Conservation (phyloP, 2,797 vertebrate genomes). For the Dendrocincla tyrannina region DNA sequence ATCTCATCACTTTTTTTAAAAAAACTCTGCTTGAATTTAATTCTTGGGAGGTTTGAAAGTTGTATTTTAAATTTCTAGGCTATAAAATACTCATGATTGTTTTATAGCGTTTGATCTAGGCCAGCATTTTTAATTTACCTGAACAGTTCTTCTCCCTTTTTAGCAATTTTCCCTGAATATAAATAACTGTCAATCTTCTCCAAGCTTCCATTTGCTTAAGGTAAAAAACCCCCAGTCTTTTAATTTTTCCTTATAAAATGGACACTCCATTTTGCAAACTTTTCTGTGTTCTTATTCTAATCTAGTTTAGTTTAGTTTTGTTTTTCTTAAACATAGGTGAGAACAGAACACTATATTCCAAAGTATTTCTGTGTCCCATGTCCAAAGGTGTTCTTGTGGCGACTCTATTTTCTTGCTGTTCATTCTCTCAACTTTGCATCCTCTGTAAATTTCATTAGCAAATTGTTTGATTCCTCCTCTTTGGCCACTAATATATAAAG, state of each 20-base stretch:
- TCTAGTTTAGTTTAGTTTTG: neutral
- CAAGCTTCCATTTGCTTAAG: neutral
- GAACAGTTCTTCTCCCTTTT: neutral
- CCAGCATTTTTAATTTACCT: neutral
- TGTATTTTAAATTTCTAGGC: neutral
- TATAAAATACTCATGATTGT: neutral
- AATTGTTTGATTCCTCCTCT: neutral
- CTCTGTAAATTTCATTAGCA: neutral
- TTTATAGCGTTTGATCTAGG: neutral
- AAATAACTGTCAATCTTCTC: neutral
- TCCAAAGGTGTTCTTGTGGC: neutral
- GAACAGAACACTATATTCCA: neutral
- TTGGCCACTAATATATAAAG: neutral
- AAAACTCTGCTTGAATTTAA: neutral
- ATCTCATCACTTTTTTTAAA: neutral
- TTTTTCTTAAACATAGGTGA: neutral
- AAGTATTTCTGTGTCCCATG: neutral
- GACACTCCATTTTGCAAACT: neutral
- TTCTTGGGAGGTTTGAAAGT: neutral
- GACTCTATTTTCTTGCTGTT: neutral
- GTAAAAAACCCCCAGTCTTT: neutral
- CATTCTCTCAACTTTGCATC: neutral
- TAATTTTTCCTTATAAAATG: neutral
- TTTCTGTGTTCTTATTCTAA: neutral
- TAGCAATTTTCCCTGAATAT: neutral